Evolutionary conservation across 2,797 vertebrate species (phyloP).

Genomic region (Microhierax caerulescens): DNA sequence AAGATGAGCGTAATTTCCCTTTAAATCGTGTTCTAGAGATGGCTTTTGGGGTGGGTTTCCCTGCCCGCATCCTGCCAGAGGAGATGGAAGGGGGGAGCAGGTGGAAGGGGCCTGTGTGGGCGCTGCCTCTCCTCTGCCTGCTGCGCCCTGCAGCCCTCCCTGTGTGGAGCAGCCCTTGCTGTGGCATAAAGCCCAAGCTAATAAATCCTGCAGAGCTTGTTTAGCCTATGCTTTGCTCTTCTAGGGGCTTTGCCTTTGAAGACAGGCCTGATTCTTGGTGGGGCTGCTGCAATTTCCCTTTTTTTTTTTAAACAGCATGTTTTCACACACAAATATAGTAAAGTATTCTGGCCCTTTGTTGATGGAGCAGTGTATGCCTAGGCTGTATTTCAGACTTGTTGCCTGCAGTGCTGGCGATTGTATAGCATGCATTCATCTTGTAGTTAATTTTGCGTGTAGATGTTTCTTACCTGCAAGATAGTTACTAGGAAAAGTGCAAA

Average conservation of each 20-base stretch:
- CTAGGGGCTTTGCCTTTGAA: background rate
- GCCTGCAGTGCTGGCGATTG: background rate
- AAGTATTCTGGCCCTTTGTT: background rate
- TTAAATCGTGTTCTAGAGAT: background rate
- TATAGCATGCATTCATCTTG: rapidly evolving
- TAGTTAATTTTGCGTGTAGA: background rate
- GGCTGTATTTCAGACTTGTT: background rate
- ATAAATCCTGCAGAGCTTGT: background rate
- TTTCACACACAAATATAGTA: background rate
- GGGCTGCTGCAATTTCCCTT: background rate
- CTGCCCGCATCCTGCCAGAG: rapidly evolving
- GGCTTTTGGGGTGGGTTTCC: background rate
- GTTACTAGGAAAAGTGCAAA: background rate
- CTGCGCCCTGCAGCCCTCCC: background rate
- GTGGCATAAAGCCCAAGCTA: rapidly evolving
- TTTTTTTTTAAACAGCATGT: background rate
- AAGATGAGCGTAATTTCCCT: background rate
- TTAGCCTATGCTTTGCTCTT: background rate
- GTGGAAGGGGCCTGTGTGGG: rapidly evolving
- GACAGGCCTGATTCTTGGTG: background rate
- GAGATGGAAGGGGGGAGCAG: rapidly evolving
- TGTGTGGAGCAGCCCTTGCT: background rate
- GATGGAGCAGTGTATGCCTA: background rate
- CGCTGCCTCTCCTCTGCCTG: rapidly evolving
- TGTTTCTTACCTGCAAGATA: background rate